Base-by-base conservation (phyloP, 2,888 invertebrate species). In the Eupithecia pulchellata region DNA sequence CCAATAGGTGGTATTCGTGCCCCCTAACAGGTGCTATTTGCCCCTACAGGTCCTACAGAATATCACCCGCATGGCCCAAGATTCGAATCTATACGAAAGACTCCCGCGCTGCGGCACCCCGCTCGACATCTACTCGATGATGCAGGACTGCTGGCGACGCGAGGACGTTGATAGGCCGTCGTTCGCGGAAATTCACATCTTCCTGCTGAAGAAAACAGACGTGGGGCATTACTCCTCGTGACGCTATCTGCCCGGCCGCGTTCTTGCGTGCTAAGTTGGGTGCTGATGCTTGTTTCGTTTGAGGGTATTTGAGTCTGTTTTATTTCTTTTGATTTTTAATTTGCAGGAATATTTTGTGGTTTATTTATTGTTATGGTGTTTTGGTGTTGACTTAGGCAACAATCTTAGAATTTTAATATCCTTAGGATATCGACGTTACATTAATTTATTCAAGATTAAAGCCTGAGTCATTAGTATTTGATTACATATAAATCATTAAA, bases 61-160 rank as follows among this genome's bases (percentile, higher is more conserved):
- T 89, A 95, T 98, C 66, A 96, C 97, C 32, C 96, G 96, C 84
- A 91, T 97, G 87, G 52, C 95, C 96, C 83, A 95, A 95, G 66
- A 95, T 84, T 95, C 96, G 79, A 95, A 95, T 9, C 83, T 94
- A 74, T 96, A 95, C 91, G 95, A 95, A 81, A 91, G 92, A 82
- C 93, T 97, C 65, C 95, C 96, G 36, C 96, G 96, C 3, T 65
- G 30, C 66, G 14, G 14, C 30, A 9, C 62, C 76, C 97, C 97
- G 61, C 97, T 97, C 84, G 98, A 98, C 90, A 95, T 98, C 76
- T 97, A 97, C 93, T 97, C 97, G 83, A 93, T 98, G 79, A 97
- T 98, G 97, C 91, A 96, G 76, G 97, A 97, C 84, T 98, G 98
- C 88, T 98, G 98, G 98, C 96, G 96, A 73, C 94, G 97, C 52